phyloP scores from a whole-genome alignment of 2,888 invertebrate species.

The Lochmaea capreae region DNA sequence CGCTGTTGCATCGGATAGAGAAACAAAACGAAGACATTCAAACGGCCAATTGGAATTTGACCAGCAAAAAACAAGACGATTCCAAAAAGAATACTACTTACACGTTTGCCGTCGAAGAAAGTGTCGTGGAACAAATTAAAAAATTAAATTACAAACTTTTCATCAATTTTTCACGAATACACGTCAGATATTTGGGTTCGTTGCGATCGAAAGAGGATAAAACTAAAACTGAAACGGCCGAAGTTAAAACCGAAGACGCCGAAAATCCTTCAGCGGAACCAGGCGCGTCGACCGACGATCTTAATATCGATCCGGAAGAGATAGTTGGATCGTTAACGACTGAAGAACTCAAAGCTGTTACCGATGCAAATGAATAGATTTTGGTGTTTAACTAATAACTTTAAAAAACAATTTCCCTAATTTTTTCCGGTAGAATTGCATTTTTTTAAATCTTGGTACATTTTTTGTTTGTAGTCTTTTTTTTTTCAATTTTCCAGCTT shows the following conservation, averaged over 20 bases:
- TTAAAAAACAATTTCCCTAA: not conserved
- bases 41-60: constrained; percentile 32
- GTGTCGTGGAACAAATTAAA: constrained; percentile 27
- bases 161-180: constrained; percentile 33
- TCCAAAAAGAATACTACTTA: constrained; percentile 22
- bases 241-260: not conserved
- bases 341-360: constrained; percentile 18
- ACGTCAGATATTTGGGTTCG: constrained; percentile 28
- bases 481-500: not conserved
- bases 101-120: constrained; percentile 34
- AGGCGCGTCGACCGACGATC: not conserved
- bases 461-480: not conserved
- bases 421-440: too few species aligned
- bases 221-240: constrained; percentile 10
- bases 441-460: not conserved
- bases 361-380: constrained; percentile 8
- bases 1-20: constrained; percentile 26
- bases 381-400: not conserved
- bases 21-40: constrained; percentile 35
- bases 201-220: constrained; percentile 8
- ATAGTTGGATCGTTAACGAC: constrained; percentile 7
- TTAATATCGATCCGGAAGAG: constrained; percentile 11
- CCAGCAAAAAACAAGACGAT: constrained; percentile 32
- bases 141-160: constrained; percentile 33
- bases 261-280: not conserved